Base-by-base conservation (phyloP, 2,113 vertebrate species). In the Xenopus tropicalis region DNA sequence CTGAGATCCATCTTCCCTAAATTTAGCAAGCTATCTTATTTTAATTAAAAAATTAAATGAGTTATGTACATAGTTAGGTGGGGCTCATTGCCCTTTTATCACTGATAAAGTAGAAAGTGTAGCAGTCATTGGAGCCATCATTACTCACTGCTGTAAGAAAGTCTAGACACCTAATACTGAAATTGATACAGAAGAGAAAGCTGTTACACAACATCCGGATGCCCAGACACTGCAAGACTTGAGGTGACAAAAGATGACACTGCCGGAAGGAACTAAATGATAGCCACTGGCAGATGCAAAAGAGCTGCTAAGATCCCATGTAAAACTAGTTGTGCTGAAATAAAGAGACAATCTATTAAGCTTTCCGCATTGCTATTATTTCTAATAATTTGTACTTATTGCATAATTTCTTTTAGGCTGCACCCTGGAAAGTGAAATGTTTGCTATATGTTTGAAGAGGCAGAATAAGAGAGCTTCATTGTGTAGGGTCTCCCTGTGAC, bases 211-310 rank as follows among this genome's bases (percentile, higher is more conserved):
- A 51, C 23, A 67, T 37, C 52, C 71, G 63, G 54, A 61, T 74
- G 19, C 43, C 29, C 24, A 74, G 54, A 66, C 71, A 58, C 51
- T 66, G 52, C 52, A 63, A 66, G 56, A 66, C 54, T 13, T n/a
- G 54, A 66, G 22, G 23, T 17, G 42, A 58, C 63, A 67, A 64
- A 74, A 67, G 64, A 21, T 48, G 64, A 74, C 56, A 74, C 29
- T 54, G 61, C 48, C 64, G n/a, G 23, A 51, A 66, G 63, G 44
- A 65, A 56, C 51, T 72, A 59, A 48, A 43, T 73, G 42, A 73
- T 64, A 66, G 57, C 63, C 63, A 66, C 22, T 12, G 25, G n/a
- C 42, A 66, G 37, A 67, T 67, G 66, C 29, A 54, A 11, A 58
- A 66, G 19, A 63, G 43, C 62, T 66, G 46, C 20, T 57, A 37